Evolutionary conservation across 2,113 vertebrate genomes (phyloP), one percentile per base, ranked within the genome.

Genomic region (Piaya cayana): DNA sequence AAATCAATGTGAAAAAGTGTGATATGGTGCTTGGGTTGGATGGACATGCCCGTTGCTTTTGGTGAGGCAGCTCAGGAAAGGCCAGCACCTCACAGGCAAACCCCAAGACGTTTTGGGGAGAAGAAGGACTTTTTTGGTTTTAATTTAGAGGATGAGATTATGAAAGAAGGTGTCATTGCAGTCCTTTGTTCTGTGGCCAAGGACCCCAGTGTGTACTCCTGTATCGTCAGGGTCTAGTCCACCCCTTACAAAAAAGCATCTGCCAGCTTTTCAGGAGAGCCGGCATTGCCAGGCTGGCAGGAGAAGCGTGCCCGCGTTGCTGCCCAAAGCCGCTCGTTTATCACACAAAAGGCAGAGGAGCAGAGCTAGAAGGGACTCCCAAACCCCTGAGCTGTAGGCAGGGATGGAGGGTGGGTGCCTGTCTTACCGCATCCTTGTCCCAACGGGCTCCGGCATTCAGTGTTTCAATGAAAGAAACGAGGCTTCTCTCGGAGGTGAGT

Each of bases 41-140:
- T 59, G 64, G 70, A 87, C 2, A 0, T 77, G 36, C 55, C 37
- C 3, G 1, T 69, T 36, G 29, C 36, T 81, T 67, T 86, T 55
- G 65, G 20, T 71, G 69, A 50, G 37, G 27, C 36, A 65, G 25
- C 45, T 74, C 76, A 43, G 70, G 49, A 36, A 64, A 90, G 14
- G 56, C 42, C 12, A 63, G 30, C 19, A 6, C 6, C 19, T n/a
- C 36, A 53, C n/a, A 39, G 34, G 16, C 37, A 72, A 75, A 67
- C 22, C 26, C 42, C n/a, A 6, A 65, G 62, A 23, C 0, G 0
- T 37, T 72, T 11, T 15, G 1, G 6, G 19, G 58, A 9, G 8
- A 83, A 70, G 62, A 4, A 18, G 6, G 1, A 12, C 20, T 15
- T 39, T 53, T 7, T n/a, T n/a, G 36, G 7, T 53, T 42, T 52